A percentile compares a stretch with the other conserved stretches of the same genome.
Evolutionary conservation across 2,888 invertebrate genomes (phyloP).

Genomic region (Loripinus fragilis): DNA sequence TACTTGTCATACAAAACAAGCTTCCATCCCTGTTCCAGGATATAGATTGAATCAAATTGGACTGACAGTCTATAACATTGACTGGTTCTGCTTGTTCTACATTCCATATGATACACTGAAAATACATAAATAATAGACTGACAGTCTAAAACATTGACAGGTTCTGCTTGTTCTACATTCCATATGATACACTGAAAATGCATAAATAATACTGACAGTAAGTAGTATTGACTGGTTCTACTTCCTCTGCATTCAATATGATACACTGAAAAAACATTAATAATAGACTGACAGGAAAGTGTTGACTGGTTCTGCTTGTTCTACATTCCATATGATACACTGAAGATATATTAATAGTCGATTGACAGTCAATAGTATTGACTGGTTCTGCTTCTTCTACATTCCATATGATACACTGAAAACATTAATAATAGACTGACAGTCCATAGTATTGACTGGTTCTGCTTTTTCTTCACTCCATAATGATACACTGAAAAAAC

Average conservation of each 20-base stretch:
- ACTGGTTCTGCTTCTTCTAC: slow-evolving; percentile 93
- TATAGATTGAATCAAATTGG: slow-evolving; percentile 94
- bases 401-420: slow-evolving; percentile 95
- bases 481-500: no score
- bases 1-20: slow-evolving; percentile 96
- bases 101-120: slow-evolving; percentile 95
- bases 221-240: slow-evolving; percentile 91
- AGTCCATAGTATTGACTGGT: slow-evolving; percentile 92
- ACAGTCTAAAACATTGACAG: slow-evolving; percentile 92
- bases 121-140: slow-evolving; percentile 90
- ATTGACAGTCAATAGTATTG: slow-evolving; percentile 94
- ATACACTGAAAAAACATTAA: slow-evolving; percentile 88
- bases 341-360: slow-evolving; percentile 89
- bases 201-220: slow-evolving; percentile 91
- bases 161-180: slow-evolving; percentile 94
- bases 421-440: slow-evolving; percentile 91
- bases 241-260: slow-evolving; percentile 95
- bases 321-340: slow-evolving; percentile 96
- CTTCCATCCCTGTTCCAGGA: slow-evolving; percentile 99
- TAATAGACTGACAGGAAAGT: no score
- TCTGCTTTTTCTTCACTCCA: slow-evolving; percentile 95
- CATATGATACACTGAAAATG: slow-evolving; percentile 92
- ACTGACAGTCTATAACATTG: slow-evolving; percentile 94
- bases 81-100: slow-evolving; percentile 93
- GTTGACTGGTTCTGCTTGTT: slow-evolving; percentile 91